These are phyloP conservation scores for Folsomia candida DNA, from an alignment of 2,888 invertebrate species.

Conservation along the genomic window DNA sequence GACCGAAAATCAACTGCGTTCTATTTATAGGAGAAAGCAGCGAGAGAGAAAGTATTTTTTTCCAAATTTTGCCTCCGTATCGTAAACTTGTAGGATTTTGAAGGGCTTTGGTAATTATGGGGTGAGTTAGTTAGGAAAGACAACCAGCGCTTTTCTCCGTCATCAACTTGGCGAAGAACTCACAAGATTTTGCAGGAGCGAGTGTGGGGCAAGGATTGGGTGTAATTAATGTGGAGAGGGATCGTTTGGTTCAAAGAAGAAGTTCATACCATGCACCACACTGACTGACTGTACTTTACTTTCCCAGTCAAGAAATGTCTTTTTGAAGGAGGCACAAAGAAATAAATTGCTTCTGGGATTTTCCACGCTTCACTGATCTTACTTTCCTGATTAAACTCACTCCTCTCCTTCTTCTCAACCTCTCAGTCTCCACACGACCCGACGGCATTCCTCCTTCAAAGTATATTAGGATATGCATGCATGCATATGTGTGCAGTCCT, in stretches of 20 bases:
- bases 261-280: neutral
- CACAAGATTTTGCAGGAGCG: neutral
- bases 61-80: neutral
- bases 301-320: neutral
- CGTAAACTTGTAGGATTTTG: neutral
- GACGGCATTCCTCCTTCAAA: neutral
- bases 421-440: neutral
- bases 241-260: neutral
- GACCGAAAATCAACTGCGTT: neutral
- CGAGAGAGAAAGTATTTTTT: neutral
- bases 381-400: neutral
- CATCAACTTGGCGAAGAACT: neutral
- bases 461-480: neutral
- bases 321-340: conserved; percentile 3
- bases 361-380: conserved; percentile 8
- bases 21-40: no score
- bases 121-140: neutral
- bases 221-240: conserved; percentile 6
- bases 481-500: neutral
- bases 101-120: neutral
- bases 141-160: neutral
- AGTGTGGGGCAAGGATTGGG: neutral
- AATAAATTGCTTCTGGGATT: conserved; percentile 18
- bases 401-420: neutral
- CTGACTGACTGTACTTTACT: neutral